Evolutionary conservation across 2,797 vertebrate species (phyloP), one percentile per base, ranked within the genome.

Genomic region (Enoplosus armatus): DNA sequence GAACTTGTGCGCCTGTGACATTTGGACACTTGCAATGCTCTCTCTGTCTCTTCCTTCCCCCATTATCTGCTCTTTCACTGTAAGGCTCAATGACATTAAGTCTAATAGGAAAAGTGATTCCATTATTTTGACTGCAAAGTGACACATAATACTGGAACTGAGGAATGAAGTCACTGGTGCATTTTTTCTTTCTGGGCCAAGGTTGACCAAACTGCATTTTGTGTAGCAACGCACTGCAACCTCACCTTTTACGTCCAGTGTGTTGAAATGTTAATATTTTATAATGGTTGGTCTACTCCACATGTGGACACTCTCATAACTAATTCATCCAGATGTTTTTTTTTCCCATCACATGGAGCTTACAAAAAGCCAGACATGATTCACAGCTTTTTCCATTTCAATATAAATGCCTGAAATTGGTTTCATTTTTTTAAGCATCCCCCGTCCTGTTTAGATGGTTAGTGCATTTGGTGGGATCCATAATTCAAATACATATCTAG

Each of bases 221-320:
- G 60, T 76, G 56, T 61, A 74, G 61, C 72, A 61, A 29, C 59
- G 29, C 55, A 47, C 60, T 75, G 50, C 53, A 72, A 72, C 72
- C 85, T 80, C 76, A 87, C 82, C 85, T 90, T 87, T 80, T 75
- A 55, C 37, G 81, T 71, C 37, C 72, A 75, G 24, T 82, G 72
- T 81, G 86, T 86, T 90, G 55, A 81, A 89, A 88, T 90, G 84
- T 93, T 87, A 92, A 93, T 92, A 90, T 93, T 92, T 90, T 26
- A 90, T 87, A 69, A 84, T 75, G 64, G 48, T 54, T 64, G 83
- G 83, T 87, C 79, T 83, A 60, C 76, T 86, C 72, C 84, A 92
- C 85, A 89, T 84, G 84, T 91, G 87, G 88, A 88, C 78, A 81
- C 63, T 80, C 83, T 89, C 85, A 91, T 91, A 39, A 93, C 76